Conservation (phyloP, 1,140 invertebrate genomes). For the Zophobas atratus region DNA sequence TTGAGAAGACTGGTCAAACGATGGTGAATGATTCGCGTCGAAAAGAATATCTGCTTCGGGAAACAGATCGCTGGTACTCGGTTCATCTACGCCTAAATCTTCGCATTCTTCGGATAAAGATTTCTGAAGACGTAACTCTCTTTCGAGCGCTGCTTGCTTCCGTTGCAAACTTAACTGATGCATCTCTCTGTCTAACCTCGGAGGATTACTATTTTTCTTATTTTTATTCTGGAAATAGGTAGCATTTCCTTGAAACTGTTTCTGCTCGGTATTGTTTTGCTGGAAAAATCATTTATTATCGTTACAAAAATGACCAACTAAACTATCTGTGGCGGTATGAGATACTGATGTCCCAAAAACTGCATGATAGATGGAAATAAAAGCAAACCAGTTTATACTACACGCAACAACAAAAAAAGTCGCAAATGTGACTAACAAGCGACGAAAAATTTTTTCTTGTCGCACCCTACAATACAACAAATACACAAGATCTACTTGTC, state of each 20-base stretch:
- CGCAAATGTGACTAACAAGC: no score
- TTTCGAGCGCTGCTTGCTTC: constrained; percentile 72
- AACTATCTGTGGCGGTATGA: no score
- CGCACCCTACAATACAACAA: no score
- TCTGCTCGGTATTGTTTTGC: constrained; percentile 48
- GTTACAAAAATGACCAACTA: no score
- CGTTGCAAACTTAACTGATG: constrained; percentile 63
- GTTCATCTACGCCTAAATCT: constrained; percentile 83
- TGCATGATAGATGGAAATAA: no score
- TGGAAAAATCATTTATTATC: constrained; percentile 22
- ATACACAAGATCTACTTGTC: no score
- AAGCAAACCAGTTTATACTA: no score
- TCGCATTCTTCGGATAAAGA: constrained; percentile 84
- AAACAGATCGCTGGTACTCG: constrained; percentile 83
- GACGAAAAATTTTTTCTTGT: no score
- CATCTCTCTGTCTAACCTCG: constrained; percentile 62
- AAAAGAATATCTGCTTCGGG: constrained; percentile 83
- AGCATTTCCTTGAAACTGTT: constrained; percentile 48
- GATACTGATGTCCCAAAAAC: no score
- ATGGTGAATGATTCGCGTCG: constrained; percentile 69
- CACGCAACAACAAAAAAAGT: no score
- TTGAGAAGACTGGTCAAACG: constrained; percentile 65
- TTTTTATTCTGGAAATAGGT: constrained; percentile 52
- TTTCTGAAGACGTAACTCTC: constrained; percentile 76
- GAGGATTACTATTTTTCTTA: constrained; percentile 52